Percentiles rank a stretch among this genome's conserved stretches.
phyloP scores from a whole-genome alignment of 2,888 invertebrate species.

The Pseudococcus jackbeardsleyi region DNA sequence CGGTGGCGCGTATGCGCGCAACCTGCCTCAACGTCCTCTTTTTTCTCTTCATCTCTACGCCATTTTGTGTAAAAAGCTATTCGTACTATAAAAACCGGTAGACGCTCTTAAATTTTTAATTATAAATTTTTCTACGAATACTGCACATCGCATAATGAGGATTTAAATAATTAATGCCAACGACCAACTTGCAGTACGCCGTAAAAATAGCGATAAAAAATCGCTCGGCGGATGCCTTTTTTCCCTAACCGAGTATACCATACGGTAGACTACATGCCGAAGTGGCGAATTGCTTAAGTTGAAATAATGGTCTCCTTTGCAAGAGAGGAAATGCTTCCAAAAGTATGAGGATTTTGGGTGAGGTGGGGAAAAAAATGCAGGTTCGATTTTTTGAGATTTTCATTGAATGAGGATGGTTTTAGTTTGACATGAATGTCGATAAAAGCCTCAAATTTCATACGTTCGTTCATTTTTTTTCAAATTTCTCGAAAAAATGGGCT shows the following conservation, averaged over 20 bases:
- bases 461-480: no score
- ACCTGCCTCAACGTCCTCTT: neutral
- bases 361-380: no score
- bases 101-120: constrained; percentile 58
- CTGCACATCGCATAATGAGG: constrained; percentile 56
- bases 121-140: constrained; percentile 58
- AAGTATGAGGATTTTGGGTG: neutral
- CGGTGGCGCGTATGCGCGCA: neutral
- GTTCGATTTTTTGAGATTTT: no score
- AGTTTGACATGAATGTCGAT: no score
- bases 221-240: neutral
- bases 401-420: no score
- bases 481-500: neutral
- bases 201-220: constrained; percentile 40
- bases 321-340: neutral
- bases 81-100: neutral
- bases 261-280: neutral
- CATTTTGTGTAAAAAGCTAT: neutral
- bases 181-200: neutral
- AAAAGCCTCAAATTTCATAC: no score
- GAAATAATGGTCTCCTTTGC: neutral
- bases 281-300: neutral
- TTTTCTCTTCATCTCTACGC: no score
- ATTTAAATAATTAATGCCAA: constrained; percentile 57
- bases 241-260: neutral